A percentile compares a stretch with the other conserved stretches of the same genome.
These are phyloP conservation scores for Chascanopsetta lugubris DNA, from an alignment of 2,113 vertebrate species.

Conservation along the genomic window DNA sequence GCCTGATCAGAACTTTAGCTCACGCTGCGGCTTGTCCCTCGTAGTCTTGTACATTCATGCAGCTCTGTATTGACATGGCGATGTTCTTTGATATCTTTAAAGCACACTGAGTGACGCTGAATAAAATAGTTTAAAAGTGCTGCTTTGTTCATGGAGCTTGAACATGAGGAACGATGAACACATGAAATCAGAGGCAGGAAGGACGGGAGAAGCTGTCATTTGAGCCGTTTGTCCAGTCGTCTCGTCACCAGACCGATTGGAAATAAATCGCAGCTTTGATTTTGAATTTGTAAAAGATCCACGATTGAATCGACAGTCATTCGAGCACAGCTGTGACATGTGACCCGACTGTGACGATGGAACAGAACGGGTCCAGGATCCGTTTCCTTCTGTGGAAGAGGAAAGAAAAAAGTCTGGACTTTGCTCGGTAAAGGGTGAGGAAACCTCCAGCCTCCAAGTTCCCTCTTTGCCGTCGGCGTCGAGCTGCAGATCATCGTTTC, in stretches of 20 bases:
- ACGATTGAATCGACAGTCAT: neutral
- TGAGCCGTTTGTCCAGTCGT: constrained; percentile 23
- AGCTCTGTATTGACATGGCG: constrained; percentile 70
- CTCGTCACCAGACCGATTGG: neutral
- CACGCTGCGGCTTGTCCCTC: constrained; percentile 61
- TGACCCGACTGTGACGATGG: constrained; percentile 14
- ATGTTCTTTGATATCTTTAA: constrained; percentile 70
- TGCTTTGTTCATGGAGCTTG: constrained; percentile 74
- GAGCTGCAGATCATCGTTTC: constrained; percentile 44
- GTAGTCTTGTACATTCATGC: constrained; percentile 67
- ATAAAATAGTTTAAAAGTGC: constrained; percentile 77
- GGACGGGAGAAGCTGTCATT: constrained; percentile 9
- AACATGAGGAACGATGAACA: constrained; percentile 37
- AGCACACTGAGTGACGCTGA: constrained; percentile 69
- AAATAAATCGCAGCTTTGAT: no score
- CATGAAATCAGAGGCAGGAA: constrained; percentile 19
- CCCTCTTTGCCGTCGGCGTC: constrained; percentile 26
- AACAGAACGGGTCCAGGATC: constrained; percentile 3
- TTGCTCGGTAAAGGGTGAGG: constrained; percentile 55
- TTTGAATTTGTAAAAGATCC: no score
- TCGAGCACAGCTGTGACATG: neutral
- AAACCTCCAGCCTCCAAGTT: constrained; percentile 24
- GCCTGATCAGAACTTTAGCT: constrained; percentile 51
- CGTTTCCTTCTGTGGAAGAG: constrained; percentile 28
- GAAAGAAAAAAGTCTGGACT: constrained; percentile 45